Percentiles rank a stretch among this genome's conserved stretches.
These are phyloP conservation scores for Hylaeus anthracinus DNA, from an alignment of 1,140 invertebrate species.

Conservation along the genomic window DNA sequence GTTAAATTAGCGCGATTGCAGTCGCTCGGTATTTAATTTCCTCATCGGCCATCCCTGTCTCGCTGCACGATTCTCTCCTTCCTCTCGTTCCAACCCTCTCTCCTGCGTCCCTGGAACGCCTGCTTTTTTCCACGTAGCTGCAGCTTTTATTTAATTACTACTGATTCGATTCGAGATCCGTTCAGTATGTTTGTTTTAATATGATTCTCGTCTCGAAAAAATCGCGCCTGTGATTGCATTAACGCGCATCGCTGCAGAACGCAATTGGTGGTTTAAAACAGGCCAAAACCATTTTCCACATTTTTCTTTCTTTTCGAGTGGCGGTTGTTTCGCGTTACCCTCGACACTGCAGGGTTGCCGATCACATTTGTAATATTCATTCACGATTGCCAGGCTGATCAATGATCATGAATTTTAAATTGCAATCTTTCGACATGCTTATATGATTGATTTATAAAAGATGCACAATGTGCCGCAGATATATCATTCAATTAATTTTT, in stretches of 20 bases:
- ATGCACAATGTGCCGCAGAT: no score
- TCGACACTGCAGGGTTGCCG: no score
- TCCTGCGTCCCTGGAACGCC: background rate
- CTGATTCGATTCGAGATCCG: constrained; percentile 28
- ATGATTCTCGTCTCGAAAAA: constrained; percentile 14
- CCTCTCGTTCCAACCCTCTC: background rate
- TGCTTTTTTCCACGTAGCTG: constrained; percentile 19
- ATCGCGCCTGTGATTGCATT: constrained; percentile 6
- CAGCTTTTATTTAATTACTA: constrained; percentile 39
- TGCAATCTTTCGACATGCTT: no score
- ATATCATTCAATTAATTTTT: no score
- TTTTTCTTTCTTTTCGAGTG: background rate
- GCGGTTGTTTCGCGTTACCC: no score
- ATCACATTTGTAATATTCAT: no score
- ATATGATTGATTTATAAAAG: no score
- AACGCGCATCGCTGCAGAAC: background rate
- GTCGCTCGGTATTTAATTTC: constrained; percentile 45
- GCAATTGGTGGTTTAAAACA: constrained; percentile 3
- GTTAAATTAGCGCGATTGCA: constrained; percentile 52
- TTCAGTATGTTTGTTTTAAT: constrained; percentile 24
- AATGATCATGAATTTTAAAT: no score
- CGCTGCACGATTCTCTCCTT: background rate
- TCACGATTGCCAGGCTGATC: no score
- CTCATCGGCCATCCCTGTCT: constrained; percentile 21
- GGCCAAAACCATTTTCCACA: background rate